Conservation (phyloP, 2,113 vertebrate species). For the Corythornis vintsioides region DNA sequence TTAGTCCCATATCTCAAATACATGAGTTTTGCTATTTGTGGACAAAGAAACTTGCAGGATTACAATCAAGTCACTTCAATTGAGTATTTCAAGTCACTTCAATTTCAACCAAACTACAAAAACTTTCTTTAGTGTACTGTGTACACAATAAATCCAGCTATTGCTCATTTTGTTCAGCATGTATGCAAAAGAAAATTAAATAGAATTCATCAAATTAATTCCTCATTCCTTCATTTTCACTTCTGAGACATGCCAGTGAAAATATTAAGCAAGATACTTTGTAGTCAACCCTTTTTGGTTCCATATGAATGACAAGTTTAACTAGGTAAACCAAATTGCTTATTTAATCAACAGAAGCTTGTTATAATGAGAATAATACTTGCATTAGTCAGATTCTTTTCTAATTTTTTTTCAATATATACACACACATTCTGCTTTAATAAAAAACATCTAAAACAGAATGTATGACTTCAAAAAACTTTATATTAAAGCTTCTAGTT, state of each 20-base stretch:
- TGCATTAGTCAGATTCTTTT: neutral
- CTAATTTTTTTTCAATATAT: no score
- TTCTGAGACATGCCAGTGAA: constrained; percentile 9
- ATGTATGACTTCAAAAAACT: constrained; percentile 14
- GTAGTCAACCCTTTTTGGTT: neutral
- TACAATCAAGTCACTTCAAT: neutral
- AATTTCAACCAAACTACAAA: neutral
- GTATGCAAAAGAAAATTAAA: neutral
- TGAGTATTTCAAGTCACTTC: neutral
- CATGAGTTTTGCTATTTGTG: neutral
- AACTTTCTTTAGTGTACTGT: neutral
- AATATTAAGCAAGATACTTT: neutral
- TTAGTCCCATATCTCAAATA: neutral
- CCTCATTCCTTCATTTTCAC: neutral
- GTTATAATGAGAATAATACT: neutral
- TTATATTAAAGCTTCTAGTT: constrained; percentile 21
- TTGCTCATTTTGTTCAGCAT: neutral
- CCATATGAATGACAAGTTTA: neutral
- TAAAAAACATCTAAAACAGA: neutral
- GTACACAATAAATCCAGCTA: neutral
- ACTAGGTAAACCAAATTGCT: neutral
- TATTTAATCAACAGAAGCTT: constrained; percentile 31
- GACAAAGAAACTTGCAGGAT: neutral
- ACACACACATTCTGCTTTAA: no score
- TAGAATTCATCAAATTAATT: neutral